A percentile compares a stretch with the other conserved stretches of the same genome.
Evolutionary conservation across 2,797 vertebrate species (phyloP).

Genomic region (Parauchenoglanis ngamensis): DNA sequence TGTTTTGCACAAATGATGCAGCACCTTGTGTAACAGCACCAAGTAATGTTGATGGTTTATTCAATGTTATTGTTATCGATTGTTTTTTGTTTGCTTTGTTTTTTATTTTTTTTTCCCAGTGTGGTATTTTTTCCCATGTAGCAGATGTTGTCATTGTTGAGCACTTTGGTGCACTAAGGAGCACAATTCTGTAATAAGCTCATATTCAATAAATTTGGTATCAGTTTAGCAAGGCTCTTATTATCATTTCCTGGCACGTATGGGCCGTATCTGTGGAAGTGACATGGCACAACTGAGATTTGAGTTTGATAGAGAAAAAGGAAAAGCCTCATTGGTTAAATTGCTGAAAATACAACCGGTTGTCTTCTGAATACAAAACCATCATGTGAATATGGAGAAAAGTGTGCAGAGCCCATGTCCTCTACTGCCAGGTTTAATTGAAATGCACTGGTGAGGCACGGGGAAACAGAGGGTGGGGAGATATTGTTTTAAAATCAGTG

Average conservation of each 20-base stretch:
- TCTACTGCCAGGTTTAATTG: constrained; percentile 49
- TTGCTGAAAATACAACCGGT: constrained; percentile 33
- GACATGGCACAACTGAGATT: constrained; percentile 33
- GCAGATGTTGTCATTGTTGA: neutral
- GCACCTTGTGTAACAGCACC: neutral
- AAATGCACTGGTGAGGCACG: constrained; percentile 38
- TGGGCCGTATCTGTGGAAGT: neutral
- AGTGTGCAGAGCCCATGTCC: constrained; percentile 32
- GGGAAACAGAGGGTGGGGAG: constrained; percentile 24
- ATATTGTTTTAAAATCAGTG: constrained; percentile 54
- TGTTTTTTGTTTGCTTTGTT: neutral
- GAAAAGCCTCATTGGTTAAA: constrained; percentile 45
- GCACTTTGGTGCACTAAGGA: neutral
- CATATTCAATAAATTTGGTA: neutral
- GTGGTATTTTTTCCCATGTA: neutral
- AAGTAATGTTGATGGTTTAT: neutral
- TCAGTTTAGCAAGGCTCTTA: neutral
- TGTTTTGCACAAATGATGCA: neutral
- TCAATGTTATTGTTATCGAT: neutral
- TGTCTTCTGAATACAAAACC: constrained; percentile 45
- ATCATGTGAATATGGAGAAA: constrained; percentile 44
- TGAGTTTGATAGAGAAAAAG: constrained; percentile 33
- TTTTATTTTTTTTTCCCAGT: neutral
- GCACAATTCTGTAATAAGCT: neutral
- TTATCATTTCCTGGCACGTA: neutral